Conservation (phyloP, 2,113 vertebrate species). For the Tauraco erythrolophus region DNA sequence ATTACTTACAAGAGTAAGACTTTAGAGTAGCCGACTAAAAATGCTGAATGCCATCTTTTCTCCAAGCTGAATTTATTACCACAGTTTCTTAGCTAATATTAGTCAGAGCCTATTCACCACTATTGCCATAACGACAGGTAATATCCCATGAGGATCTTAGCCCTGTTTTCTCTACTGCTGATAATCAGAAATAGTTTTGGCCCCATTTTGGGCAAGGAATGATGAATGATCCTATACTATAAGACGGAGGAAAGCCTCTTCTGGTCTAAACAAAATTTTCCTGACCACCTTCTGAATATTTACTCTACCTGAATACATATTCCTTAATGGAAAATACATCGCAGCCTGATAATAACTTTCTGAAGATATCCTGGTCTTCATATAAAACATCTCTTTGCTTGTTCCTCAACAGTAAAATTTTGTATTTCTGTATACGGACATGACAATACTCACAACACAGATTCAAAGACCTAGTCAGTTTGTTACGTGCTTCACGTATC, state of each 20-base stretch:
- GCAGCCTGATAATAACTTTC: background rate
- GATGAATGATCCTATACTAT: background rate
- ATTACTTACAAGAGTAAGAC: background rate
- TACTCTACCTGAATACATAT: rapidly evolving
- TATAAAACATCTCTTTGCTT: background rate
- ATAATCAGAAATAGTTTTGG: background rate
- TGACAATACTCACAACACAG: background rate
- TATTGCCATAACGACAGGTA: background rate
- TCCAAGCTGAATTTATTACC: background rate
- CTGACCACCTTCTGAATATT: background rate
- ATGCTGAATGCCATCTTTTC: background rate
- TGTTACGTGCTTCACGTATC: background rate
- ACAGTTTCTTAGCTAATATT: background rate
- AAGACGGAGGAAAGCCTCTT: background rate
- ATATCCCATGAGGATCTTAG: background rate
- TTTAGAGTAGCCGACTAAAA: background rate
- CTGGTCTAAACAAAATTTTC: background rate
- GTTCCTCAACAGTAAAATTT: background rate
- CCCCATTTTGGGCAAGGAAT: background rate
- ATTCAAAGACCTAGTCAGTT: background rate
- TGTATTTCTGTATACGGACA: background rate
- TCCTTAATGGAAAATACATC: background rate
- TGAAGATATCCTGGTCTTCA: background rate
- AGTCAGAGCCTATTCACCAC: background rate
- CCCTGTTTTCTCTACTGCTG: background rate